Percentiles rank a stretch among this genome's conserved stretches.
Evolutionary conservation across 2,888 invertebrate species (phyloP).

Genomic region (Carcina quercana): DNA sequence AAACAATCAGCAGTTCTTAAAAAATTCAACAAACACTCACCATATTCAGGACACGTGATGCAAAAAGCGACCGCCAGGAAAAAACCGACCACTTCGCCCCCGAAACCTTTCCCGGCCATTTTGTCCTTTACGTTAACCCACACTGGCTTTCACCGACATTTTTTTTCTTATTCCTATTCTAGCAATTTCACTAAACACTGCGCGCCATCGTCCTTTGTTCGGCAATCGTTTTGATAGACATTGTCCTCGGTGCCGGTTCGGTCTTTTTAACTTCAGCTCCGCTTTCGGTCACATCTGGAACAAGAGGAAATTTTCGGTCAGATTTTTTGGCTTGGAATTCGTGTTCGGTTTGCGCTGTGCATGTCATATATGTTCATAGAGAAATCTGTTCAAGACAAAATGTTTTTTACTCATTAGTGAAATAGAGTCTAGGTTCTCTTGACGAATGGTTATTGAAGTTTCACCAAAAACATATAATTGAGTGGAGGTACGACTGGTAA

Average conservation of each 20-base stretch:
- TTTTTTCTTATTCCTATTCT: conserved; percentile 47
- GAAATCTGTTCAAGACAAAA: too few relatives aligned
- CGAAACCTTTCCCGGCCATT: conserved; percentile 62
- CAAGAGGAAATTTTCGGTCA: too few relatives aligned
- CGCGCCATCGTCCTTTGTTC: conserved; percentile 41
- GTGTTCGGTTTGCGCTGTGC: too few relatives aligned
- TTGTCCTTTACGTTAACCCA: conserved; percentile 60
- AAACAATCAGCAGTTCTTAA: too few relatives aligned
- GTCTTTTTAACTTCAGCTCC: conserved; percentile 18
- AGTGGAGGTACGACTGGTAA: too few relatives aligned
- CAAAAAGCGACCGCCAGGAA: conserved; percentile 63
- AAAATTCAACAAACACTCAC: conserved; percentile 35
- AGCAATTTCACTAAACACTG: conserved; percentile 45
- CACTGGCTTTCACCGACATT: conserved; percentile 62
- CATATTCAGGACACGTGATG: conserved; percentile 65
- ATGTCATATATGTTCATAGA: too few relatives aligned
- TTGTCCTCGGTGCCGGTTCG: conserved; percentile 28
- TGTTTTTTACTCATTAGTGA: too few relatives aligned
- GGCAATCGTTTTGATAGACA: conserved; percentile 36
- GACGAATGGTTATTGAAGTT: too few relatives aligned
- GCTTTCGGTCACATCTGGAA: conserved; percentile 47
- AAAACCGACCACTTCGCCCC: conserved; percentile 61
- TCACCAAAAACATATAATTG: too few relatives aligned
- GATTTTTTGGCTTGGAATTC: too few relatives aligned
- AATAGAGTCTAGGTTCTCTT: too few relatives aligned